Base-by-base conservation (phyloP, 1,140 invertebrate genomes). In the Amyelois transitella region DNA sequence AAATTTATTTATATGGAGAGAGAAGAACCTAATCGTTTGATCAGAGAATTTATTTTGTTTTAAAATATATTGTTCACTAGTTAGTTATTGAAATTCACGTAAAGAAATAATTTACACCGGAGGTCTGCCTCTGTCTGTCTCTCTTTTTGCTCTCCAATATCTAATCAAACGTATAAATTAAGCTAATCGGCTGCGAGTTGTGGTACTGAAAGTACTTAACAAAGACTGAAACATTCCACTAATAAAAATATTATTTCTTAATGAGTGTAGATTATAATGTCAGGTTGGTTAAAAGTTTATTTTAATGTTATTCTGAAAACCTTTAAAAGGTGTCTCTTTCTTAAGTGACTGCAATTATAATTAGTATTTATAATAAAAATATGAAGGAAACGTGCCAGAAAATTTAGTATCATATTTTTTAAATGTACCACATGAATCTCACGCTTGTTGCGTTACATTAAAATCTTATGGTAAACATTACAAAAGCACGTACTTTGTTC, bases 141-240 rank as follows among this genome's bases (percentile, higher is more conserved):
- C 32, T 38, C 32, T 38, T 1, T 38, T 12, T 38, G 17, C n/a
- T 38, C 6, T 38, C 32, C 12, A 4, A n/a, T n/a, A 8, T 38
- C n/a, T 38, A 38, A n/a, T n/a, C n/a, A 38, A 38, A 14, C n/a
- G 12, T 38, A 38, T 14, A 38, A 38, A 38, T 38, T 38, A 14
- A 14, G 32, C 47, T 4, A 51, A 48, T 60, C 19, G 19, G 45
- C 55, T 58, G 51, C 51, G 47, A 47, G 50, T 22, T 59, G 49
- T 28, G 54, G 54, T 62, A 69, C 62, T 72, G 20, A 60, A 72
- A 72, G 74, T 83, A 86, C 75, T 81, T 85, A 73, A 68, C 51
- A 55, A 79, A 85, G 79, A 81, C 80, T 84, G 77, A 84, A 66
- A 71, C 79, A 82, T 82, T 82, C 79, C 82, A 86, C 68, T 79